Evolutionary conservation across 2,888 invertebrate genomes (phyloP).

Genomic region (Caenorhabditis sulstoni): DNA sequence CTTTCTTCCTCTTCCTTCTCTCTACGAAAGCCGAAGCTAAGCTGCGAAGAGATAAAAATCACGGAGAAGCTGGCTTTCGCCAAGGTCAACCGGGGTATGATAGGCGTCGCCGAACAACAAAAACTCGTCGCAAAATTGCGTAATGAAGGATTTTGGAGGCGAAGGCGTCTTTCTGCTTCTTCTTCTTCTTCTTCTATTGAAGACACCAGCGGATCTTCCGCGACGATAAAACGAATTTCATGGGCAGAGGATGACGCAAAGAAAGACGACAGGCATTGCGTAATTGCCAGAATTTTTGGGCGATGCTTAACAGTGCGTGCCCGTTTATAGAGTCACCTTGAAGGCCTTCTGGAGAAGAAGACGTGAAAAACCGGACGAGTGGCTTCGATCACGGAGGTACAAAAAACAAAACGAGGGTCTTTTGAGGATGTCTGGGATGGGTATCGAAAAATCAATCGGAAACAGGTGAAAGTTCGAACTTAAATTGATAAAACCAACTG

Average conservation of each 20-base stretch:
- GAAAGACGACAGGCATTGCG: constrained; percentile 15
- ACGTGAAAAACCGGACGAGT: constrained; percentile 38
- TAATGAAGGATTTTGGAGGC: constrained; percentile 50
- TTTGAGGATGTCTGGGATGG: not conserved
- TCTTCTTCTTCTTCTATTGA: no score
- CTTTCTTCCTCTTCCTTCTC: not conserved
- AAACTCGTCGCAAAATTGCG: constrained; percentile 55
- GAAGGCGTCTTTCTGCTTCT: not conserved
- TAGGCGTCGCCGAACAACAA: constrained; percentile 50
- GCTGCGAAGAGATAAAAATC: constrained; percentile 47
- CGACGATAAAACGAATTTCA: constrained; percentile 48
- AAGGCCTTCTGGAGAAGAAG: constrained; percentile 28
- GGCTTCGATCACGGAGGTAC: constrained; percentile 42
- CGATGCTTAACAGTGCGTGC: constrained; percentile 38
- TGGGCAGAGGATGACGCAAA: constrained; percentile 14
- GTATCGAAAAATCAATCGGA: no score
- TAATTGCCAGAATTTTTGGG: constrained; percentile 54
- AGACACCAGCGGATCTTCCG: constrained; percentile 30
- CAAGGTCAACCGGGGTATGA: constrained; percentile 56
- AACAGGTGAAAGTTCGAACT: no score
- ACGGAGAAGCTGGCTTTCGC: constrained; percentile 47
- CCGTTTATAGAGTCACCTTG: constrained; percentile 47
- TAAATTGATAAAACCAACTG: no score
- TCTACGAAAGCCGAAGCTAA: constrained; percentile 3
- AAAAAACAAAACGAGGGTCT: not conserved